Base-by-base conservation (phyloP, 2,797 vertebrate genomes). In the Melanotaenia boesemani region DNA sequence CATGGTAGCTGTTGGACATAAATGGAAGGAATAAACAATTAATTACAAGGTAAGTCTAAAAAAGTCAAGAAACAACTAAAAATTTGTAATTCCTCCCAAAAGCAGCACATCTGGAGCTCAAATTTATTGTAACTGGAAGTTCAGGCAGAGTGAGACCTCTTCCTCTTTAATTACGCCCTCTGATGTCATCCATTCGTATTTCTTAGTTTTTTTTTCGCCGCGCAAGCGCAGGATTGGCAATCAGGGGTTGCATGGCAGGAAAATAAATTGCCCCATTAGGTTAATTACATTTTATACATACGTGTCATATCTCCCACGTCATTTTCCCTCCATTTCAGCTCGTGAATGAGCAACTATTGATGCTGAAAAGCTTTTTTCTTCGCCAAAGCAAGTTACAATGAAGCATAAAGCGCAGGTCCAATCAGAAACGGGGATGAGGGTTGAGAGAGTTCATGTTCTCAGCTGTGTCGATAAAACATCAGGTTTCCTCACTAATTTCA, bases 201-300 rank as follows among this genome's bases (percentile, higher is more conserved):
- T 89, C 79, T 82, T 84, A n/a, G 20, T 79, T 68, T 77, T 72
- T 58, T 79, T 67, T 62, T 77, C 67, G 61, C 57, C 39, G 86
- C 93, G 93, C 94, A 85, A 0, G 93, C 95, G 94, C 92, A 90
- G 0, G 10, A 41, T n/a, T 28, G 46, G 69, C 90, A 92, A 93
- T 93, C 90, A 91, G 77, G 71, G 63, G 79, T 50, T 63, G 74
- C 79, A 75, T 76, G 86, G 82, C 72, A 74, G 67, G 84, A 88
- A 93, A 93, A 93, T 91, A 89, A 91, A 92, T 60, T 57, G 70
- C 20, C 36, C 78, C 80, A 87, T 87, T 84, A 87, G 68, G 61
- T n/a, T 30, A 73, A 70, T 68, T 61, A 70, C 67, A 67, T 68
- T 44, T 48, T 4, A 36, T 65, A 16, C 56, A 71, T 32, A 12